Conservation (phyloP, 2,888 invertebrate genomes). For the Acanthosepion pharaonis region DNA sequence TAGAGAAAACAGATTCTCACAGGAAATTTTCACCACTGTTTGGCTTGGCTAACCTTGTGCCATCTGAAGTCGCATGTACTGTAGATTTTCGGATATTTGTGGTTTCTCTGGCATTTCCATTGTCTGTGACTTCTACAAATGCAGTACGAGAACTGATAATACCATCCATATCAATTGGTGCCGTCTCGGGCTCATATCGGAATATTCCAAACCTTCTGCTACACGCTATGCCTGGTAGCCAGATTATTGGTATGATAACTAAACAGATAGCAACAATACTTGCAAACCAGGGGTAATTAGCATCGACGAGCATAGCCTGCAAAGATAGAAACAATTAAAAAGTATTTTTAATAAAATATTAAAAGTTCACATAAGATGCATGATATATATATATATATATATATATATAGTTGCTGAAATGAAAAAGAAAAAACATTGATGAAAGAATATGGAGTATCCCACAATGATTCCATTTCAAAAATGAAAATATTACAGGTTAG, state of each 20-base stretch:
- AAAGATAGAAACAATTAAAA: slow-evolving; percentile 25
- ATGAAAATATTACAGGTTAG: no score
- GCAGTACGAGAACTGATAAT: slow-evolving; percentile 38
- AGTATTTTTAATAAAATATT: not conserved
- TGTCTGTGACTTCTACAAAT: slow-evolving; percentile 43
- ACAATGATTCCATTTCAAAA: no score
- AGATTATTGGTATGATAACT: slow-evolving; percentile 62
- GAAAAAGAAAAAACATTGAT: no score
- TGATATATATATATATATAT: not conserved
- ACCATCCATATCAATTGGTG: slow-evolving; percentile 38
- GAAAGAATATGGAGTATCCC: no score
- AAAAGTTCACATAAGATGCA: not conserved
- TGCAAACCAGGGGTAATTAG: slow-evolving; percentile 63
- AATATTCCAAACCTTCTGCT: slow-evolving; percentile 38
- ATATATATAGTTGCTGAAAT: no score
- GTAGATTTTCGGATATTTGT: not conserved
- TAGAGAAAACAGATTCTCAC: not conserved
- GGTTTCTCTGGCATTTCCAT: not conserved
- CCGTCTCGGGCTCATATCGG: slow-evolving; percentile 34
- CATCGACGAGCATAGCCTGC: slow-evolving; percentile 52
- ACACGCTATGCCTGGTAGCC: slow-evolving; percentile 63
- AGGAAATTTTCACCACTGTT: slow-evolving; percentile 40
- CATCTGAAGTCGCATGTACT: slow-evolving; percentile 6
- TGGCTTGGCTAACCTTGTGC: slow-evolving; percentile 24
- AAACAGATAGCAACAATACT: slow-evolving; percentile 57